Evolutionary conservation across 2,113 vertebrate genomes (phyloP).

Genomic region (Nannobrachium achirus): DNA sequence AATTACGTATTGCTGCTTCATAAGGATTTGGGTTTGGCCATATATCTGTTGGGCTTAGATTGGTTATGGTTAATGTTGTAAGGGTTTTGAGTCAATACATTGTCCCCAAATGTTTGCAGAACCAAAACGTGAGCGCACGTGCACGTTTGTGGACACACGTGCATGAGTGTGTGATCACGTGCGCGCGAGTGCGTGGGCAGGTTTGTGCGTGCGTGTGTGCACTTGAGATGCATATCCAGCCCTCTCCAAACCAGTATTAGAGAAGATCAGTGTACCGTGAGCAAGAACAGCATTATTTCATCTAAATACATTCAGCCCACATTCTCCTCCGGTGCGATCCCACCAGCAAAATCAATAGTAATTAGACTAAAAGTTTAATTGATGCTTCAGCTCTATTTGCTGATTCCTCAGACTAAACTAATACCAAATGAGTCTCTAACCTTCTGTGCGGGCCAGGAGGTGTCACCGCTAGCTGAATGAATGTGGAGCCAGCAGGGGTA

Average conservation of each 20-base stretch:
- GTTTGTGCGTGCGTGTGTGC: not conserved
- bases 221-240: conserved; percentile 45
- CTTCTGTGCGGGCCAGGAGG: conserved; percentile 5
- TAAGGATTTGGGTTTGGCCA: too few relatives aligned
- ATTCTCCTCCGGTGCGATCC: conserved; percentile 40
- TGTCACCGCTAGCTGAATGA: conserved; percentile 47
- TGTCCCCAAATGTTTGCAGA: too few relatives aligned
- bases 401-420: conserved; percentile 64
- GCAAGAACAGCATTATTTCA: conserved; percentile 68
- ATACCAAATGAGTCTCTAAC: conserved; percentile 54
- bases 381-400: conserved; percentile 64
- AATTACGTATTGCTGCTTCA: too few relatives aligned
- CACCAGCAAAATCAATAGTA: conserved; percentile 73
- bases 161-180: too few relatives aligned
- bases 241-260: conserved; percentile 34
- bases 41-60: too few relatives aligned
- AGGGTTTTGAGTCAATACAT: too few relatives aligned
- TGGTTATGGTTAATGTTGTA: too few relatives aligned
- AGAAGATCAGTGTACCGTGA: conserved; percentile 30
- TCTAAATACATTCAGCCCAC: conserved; percentile 68
- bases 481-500: conserved; percentile 11
- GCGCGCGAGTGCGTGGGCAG: too few relatives aligned
- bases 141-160: too few relatives aligned
- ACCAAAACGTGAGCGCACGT: too few relatives aligned
- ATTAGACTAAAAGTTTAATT: conserved; percentile 68